These are phyloP conservation scores for Dasyurus viverrinus DNA, from an alignment of 2,113 vertebrate species.

Conservation along the genomic window DNA sequence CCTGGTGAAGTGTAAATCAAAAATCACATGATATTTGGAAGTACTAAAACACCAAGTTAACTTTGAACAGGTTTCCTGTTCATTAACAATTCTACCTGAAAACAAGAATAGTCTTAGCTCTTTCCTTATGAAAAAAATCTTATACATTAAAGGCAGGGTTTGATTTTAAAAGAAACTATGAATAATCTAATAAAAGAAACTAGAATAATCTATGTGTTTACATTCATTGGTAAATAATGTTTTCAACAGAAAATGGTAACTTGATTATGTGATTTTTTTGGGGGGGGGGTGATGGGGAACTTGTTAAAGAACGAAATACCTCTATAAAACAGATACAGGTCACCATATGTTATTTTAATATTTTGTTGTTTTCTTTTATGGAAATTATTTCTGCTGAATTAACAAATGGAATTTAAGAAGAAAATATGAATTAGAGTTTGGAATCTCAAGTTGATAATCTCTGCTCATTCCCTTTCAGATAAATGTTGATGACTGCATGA, in stretches of 20 bases:
- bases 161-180: conserved; percentile 91
- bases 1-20: conserved; percentile 84
- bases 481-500: not conserved
- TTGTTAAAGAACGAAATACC: conserved; percentile 99
- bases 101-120: conserved; percentile 87
- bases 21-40: conserved; percentile 85
- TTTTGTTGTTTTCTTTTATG: conserved; percentile 99
- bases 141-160: conserved; percentile 90
- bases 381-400: conserved; percentile 99
- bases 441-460: not conserved
- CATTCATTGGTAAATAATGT: conserved; percentile 98
- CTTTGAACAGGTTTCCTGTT: conserved; percentile 86
- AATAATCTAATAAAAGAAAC: conserved; percentile 95
- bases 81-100: conserved; percentile 90
- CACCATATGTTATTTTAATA: conserved; percentile 99
- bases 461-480: too few species aligned
- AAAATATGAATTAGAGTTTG: not conserved
- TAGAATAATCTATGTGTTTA: conserved; percentile 93
- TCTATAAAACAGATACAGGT: conserved; percentile 98
- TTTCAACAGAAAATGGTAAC: conserved; percentile 97
- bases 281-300: conserved; percentile 73
- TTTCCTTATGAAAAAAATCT: conserved; percentile 86
- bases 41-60: conserved; percentile 85
- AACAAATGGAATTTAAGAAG: conserved; percentile 98
- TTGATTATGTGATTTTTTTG: conserved; percentile 97